Base-by-base conservation (phyloP, 2,888 invertebrate species). In the Chrysodeixis includens region DNA sequence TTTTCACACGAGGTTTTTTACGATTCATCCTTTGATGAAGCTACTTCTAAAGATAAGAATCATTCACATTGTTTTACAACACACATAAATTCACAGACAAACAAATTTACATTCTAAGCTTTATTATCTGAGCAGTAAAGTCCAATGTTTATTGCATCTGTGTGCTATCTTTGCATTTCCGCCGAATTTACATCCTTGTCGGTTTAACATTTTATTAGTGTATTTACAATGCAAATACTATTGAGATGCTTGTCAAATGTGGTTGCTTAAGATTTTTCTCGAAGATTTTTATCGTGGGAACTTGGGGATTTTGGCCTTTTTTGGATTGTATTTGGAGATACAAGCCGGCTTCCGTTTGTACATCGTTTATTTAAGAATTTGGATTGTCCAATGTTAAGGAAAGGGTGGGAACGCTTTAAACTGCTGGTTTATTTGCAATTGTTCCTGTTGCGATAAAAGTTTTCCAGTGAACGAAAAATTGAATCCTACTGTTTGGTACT, bases 151-250 rank as follows among this genome's bases (percentile, higher is more conserved):
- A 69, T 62, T 69, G 54, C 18, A 20, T 18, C 8, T 64, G 64
- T 59, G 30, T 54, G 62, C 44, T 49, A 58, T 62, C 55, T 76
- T 79, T 62, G 64, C 58, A 60, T 72, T 69, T 63, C 9, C 56
- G 16, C 57, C 30, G 40, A 60, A 26, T 61, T 64, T 56, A 46
- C 52, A 57, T 70, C 56, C 74, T 58, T 69, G 71, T 71, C 74
- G 62, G 44, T 55, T 59, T 60, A 54, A 53, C 26, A 62, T 69
- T 78, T 80, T 71, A 78, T 64, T 71, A 55, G 20, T 10, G 65
- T 70, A 73, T 81, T 76, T 78, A 73, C 78, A 81, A 69, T 78
- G 78, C 69, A 76, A 73, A 76, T 73, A 30, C 60, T 58, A 76
- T 74, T 60, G 64, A 74, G 70, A 71, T 63, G 78, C 69, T 79